phyloP scores from a whole-genome alignment of 64 coral and sea anemone species.

The Trachythela sp. region DNA sequence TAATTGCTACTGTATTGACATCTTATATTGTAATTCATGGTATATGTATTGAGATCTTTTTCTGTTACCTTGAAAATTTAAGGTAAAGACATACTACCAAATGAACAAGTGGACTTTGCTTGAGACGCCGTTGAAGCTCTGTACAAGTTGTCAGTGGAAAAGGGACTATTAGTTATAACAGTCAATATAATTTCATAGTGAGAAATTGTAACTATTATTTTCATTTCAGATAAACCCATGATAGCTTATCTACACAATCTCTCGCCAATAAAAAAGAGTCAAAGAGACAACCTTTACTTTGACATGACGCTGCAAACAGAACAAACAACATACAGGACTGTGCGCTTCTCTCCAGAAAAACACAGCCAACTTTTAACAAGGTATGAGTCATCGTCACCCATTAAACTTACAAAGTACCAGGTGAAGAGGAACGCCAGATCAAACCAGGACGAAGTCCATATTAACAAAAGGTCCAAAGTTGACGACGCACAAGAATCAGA shows the following conservation, averaged over 20 bases:
- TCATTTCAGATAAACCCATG: too few relatives aligned
- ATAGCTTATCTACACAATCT: too few relatives aligned
- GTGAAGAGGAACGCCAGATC: background rate
- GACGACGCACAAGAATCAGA: background rate
- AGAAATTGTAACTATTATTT: too few relatives aligned
- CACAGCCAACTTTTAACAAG: background rate
- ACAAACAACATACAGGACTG: conserved; percentile 1
- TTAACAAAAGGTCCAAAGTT: background rate
- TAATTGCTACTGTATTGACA: background rate
- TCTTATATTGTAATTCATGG: too few relatives aligned
- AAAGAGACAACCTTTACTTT: too few relatives aligned
- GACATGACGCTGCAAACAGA: background rate
- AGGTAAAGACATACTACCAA: background rate
- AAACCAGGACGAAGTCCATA: conserved; percentile 4
- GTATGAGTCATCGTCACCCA: background rate
- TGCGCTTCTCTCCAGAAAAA: background rate
- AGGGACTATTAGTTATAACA: too few relatives aligned
- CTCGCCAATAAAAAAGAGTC: too few relatives aligned
- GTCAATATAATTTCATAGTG: too few relatives aligned
- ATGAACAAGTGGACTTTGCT: background rate
- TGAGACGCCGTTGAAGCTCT: too few relatives aligned
- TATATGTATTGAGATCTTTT: background rate
- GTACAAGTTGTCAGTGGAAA: too few relatives aligned
- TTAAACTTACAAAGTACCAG: background rate
- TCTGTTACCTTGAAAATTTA: conserved; percentile 3